A percentile compares a stretch with the other conserved stretches of the same genome.
Conservation (phyloP, 2,888 invertebrate species). For the Stratiomys singularior region DNA sequence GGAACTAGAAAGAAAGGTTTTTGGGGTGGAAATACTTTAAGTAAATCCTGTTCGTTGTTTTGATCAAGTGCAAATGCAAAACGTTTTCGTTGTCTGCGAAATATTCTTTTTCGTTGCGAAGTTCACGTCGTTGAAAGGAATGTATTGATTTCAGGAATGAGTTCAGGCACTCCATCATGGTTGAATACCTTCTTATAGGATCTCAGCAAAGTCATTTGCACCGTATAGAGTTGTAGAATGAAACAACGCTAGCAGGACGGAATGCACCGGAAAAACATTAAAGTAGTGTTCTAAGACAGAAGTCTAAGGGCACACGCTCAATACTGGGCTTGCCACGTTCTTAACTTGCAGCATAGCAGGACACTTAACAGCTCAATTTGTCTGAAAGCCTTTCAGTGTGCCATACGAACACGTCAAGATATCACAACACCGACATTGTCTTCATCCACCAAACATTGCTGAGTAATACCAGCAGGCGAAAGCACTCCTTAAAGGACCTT, state of each 20-base stretch:
- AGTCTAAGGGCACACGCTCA: background rate
- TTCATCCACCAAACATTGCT: background rate
- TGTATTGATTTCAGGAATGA: background rate
- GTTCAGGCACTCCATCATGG: background rate
- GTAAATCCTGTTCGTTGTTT: too few relatives aligned
- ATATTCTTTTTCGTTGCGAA: too few relatives aligned
- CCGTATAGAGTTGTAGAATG: background rate
- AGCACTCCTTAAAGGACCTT: constrained; percentile 37
- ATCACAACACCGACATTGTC: background rate
- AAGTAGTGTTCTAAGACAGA: constrained; percentile 15
- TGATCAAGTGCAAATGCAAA: too few relatives aligned
- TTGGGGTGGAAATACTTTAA: too few relatives aligned
- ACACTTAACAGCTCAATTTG: constrained; percentile 47
- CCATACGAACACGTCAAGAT: constrained; percentile 15
- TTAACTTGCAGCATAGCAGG: constrained; percentile 22
- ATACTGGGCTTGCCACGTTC: background rate
- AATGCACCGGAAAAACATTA: constrained; percentile 23
- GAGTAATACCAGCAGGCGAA: background rate
- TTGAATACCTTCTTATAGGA: background rate
- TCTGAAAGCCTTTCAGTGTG: constrained; percentile 45
- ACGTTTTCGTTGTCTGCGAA: too few relatives aligned
- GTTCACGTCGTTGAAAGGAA: too few relatives aligned
- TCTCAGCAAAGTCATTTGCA: background rate
- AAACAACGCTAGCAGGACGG: too few relatives aligned
- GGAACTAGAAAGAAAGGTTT: too few relatives aligned